Base-by-base conservation (phyloP, 2,113 vertebrate genomes). In the Oophaga pumilio region DNA sequence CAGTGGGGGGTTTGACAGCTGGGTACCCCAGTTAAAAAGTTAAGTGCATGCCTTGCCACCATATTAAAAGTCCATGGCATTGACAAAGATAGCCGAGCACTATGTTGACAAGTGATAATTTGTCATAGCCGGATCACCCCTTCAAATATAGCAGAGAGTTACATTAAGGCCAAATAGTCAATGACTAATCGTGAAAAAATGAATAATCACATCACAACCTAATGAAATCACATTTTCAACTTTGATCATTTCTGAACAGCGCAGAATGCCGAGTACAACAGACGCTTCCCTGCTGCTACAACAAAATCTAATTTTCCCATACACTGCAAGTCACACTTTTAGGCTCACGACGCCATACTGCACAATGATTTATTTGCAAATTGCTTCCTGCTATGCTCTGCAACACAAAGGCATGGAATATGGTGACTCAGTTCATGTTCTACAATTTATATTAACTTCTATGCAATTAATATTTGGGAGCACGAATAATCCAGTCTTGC, bases 381-480 rank as follows among this genome's bases (percentile, higher is more conserved):
- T 66, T 60, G 28, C 49, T 77, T 85, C 73, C 59, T 53, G 73
- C 69, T 62, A 78, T 85, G 84, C 33, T 85, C 84, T 66, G 59
- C 14, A 85, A 66, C 84, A 85, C 73, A 85, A 78, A 68, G 50
- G 28, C 84, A 28, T 50, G 49, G n/a, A 85, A 64, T 28, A 52
- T 15, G n/a, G 73, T 66, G 73, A 28, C 74, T 78, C 57, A 64
- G 84, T 26, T 78, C 57, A 78, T 78, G 59, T 76, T 76, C 22
- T 76, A 77, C n/a, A 85, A 85, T 85, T 49, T 78, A 66, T 78
- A 85, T 66, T 62, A 85, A 77, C 73, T 77, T 24, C 15, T 85
- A 11, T n/a, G 10, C 28, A 85, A 85, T 85, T 85, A 85, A 78
- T 78, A 85, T 85, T 53, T 74, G 24, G 62, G 33, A 26, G 22